Conservation (phyloP, 2,888 invertebrate genomes). For the Cataglyphis livida region DNA sequence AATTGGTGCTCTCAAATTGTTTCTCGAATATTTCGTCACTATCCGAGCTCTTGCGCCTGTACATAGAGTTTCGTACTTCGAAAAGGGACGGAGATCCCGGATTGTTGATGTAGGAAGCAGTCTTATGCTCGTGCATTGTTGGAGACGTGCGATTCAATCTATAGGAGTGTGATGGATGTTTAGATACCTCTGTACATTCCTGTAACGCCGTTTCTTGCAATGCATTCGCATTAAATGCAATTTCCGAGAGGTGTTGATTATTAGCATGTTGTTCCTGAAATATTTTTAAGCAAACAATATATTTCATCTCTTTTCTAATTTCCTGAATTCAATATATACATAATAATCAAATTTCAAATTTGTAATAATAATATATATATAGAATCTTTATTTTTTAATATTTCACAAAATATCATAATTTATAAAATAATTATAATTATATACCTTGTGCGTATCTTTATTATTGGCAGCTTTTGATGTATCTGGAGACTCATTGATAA, state of each 20-base stretch:
- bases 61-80: constrained; percentile 46
- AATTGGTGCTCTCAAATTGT: constrained; percentile 52
- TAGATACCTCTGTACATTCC: constrained; percentile 48
- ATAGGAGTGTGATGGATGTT: constrained; percentile 43
- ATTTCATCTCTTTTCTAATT: background rate
- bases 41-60: constrained; percentile 55
- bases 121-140: constrained; percentile 42
- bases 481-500: constrained; percentile 71
- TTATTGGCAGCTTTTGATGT: constrained; percentile 62
- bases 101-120: constrained; percentile 40
- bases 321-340: background rate
- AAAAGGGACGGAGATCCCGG: constrained; percentile 48
- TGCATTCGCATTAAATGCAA: constrained; percentile 38
- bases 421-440: constrained; percentile 1
- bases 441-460: constrained; percentile 63
- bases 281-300: background rate
- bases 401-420: background rate
- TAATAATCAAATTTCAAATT: background rate
- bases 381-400: background rate
- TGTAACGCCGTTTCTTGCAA: constrained; percentile 53
- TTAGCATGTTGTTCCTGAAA: constrained; percentile 62
- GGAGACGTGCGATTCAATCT: constrained; percentile 53
- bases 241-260: constrained; percentile 51
- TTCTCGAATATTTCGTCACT: constrained; percentile 59
- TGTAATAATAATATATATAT: background rate